Evolutionary conservation across 2,113 vertebrate species (phyloP).

Genomic region (Gobiocypris rarus): DNA sequence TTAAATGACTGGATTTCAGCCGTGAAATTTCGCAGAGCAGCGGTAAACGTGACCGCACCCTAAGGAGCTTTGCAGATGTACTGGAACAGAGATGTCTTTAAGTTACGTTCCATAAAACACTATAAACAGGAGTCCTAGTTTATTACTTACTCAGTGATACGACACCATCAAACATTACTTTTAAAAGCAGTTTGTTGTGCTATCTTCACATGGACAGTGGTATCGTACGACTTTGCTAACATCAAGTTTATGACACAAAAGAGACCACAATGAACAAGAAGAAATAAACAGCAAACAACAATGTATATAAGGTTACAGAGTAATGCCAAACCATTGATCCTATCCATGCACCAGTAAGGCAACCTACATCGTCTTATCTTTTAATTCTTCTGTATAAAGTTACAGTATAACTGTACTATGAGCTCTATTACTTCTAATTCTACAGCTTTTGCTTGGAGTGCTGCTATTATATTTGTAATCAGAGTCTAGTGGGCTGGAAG

Average conservation of each 20-base stretch:
- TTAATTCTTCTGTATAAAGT: slow-evolving; percentile 77
- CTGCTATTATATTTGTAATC: slow-evolving; percentile 47
- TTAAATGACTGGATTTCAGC: not conserved
- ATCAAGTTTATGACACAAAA: slow-evolving; percentile 72
- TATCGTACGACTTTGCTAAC: slow-evolving; percentile 65
- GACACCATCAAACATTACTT: slow-evolving; percentile 43
- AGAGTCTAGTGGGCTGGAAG: not conserved
- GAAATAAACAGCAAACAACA: slow-evolving; percentile 63
- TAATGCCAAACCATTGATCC: slow-evolving; percentile 81
- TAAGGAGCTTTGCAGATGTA: slow-evolving; percentile 7
- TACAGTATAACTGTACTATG: slow-evolving; percentile 70
- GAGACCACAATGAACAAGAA: slow-evolving; percentile 64
- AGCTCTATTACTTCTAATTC: slow-evolving; percentile 65
- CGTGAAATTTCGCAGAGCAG: not conserved
- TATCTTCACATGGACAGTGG: slow-evolving; percentile 60
- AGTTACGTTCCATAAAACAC: slow-evolving; percentile 57
- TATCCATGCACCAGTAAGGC: slow-evolving; percentile 94
- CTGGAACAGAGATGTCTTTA: not conserved
- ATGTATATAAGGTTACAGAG: slow-evolving; percentile 66
- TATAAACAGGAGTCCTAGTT: slow-evolving; percentile 48
- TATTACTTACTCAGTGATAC: slow-evolving; percentile 49
- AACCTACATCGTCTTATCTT: slow-evolving; percentile 86
- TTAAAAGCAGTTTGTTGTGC: slow-evolving; percentile 51
- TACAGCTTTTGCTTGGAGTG: slow-evolving; percentile 67
- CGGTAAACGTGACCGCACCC: not conserved